These are phyloP conservation scores for Allobates femoralis DNA, from an alignment of 2,797 vertebrate genomes.

Conservation along the genomic window DNA sequence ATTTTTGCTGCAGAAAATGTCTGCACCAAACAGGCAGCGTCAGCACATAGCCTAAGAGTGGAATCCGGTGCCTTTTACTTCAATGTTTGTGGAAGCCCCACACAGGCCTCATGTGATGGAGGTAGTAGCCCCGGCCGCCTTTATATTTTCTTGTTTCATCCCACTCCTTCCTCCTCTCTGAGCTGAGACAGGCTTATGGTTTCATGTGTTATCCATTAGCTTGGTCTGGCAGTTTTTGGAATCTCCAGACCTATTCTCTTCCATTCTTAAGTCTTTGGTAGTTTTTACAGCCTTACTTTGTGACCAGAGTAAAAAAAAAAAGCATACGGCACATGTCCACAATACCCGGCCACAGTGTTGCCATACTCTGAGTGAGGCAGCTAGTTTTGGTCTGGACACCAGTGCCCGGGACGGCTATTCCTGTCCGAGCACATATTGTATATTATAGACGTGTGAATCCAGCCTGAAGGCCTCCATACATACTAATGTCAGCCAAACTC, in stretches of 20 bases:
- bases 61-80: neutral
- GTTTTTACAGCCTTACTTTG: conserved; percentile 7
- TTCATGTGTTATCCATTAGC: neutral
- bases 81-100: neutral
- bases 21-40: no score
- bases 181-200: neutral
- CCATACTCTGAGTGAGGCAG: no score
- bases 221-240: neutral
- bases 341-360: no score
- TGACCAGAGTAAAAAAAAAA: neutral
- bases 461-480: no score
- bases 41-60: no score
- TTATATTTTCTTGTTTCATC: neutral
- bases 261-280: neutral
- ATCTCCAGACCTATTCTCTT: neutral
- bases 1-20: no score
- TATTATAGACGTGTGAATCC: no score
- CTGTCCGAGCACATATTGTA: no score
- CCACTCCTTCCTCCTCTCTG: neutral
- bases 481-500: no score
- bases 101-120: neutral
- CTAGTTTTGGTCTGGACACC: no score
- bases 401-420: no score
- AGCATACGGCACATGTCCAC: no score
- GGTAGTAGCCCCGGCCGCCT: neutral